These are phyloP conservation scores for Vombatus ursinus DNA, from an alignment of 2,113 vertebrate species.

Conservation along the genomic window DNA sequence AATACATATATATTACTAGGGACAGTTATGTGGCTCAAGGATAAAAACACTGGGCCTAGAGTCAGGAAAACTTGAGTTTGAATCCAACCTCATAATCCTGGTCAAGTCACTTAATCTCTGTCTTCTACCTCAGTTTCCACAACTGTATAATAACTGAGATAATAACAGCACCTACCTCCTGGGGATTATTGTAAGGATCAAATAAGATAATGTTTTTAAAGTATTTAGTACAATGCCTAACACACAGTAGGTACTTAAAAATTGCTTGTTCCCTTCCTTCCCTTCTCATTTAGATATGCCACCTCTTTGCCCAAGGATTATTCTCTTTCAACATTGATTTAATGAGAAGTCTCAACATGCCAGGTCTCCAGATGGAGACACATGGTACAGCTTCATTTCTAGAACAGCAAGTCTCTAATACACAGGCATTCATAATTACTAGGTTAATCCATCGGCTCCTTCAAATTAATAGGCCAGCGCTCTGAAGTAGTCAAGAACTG, in stretches of 20 bases:
- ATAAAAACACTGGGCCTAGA: background rate
- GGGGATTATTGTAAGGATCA: background rate
- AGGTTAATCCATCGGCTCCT: slow-evolving; percentile 65
- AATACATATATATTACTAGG: background rate
- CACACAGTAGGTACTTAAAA: background rate
- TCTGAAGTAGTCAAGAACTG: slow-evolving; percentile 59
- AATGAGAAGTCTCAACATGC: background rate
- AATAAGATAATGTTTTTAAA: background rate
- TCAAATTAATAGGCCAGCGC: slow-evolving; percentile 63
- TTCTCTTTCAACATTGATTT: background rate
- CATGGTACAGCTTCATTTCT: background rate
- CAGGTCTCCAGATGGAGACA: background rate
- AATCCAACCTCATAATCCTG: slow-evolving; percentile 3
- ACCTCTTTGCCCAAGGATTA: background rate
- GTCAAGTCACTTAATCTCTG: background rate
- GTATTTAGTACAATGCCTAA: background rate
- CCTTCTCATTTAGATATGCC: background rate
- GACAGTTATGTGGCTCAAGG: background rate
- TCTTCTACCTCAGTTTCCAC: background rate
- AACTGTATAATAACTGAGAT: background rate
- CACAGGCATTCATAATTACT: slow-evolving; percentile 56
- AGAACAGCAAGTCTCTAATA: slow-evolving; percentile 28
- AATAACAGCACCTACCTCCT: background rate
- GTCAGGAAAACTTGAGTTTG: background rate
- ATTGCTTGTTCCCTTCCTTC: background rate